Base-by-base conservation (phyloP, 2,113 vertebrate genomes). In the Mionectes macconnelli region DNA sequence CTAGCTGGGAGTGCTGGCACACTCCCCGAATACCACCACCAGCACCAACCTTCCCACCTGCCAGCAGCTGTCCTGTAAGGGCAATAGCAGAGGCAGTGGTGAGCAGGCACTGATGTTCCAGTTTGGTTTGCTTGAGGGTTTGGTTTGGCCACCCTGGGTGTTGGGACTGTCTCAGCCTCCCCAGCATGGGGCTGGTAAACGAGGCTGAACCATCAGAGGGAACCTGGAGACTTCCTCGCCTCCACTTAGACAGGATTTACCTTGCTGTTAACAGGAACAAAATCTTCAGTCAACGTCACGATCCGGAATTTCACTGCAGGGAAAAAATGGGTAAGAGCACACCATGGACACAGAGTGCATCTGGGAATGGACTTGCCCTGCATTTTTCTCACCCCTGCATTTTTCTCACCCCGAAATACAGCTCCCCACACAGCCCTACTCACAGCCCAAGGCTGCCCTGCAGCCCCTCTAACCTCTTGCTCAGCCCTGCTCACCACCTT, bases 261-360 rank as follows among this genome's bases (percentile, higher is more conserved):
- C 94, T 97, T 96, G 64, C 60, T 86, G 56, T 92, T 95, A 75
- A 93, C 9, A 0, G 95, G 94, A 89, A 42, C 28, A 64, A 96
- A 97, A 23, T 84, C 85, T 77, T 94, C 92, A 0, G 93, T 95
- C 90, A 97, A 5, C 0, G 94, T 96, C 79, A 96, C 96, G 0
- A 97, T 89, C 52, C 94, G 74, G 74, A 97, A 97, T 49, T 92
- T 96, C 90, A 96, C 96, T 97, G 96, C 64, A 37, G n/a, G 23
- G 25, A 75, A 15, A 60, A 81, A 72, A 74, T 9, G 20, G 24
- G 55, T 30, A 59, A 75, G 22, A 86, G 28, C 30, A 63, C 10
- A 2, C 63, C 59, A 33, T 1, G 62, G 69, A 55, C 27, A 56
- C 0, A 1, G 37, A 68, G 13, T 2, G 11, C 0, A 0, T 15